Evolutionary conservation across 1,140 invertebrate genomes (phyloP).

Genomic region (Trichogramma pretiosum): DNA sequence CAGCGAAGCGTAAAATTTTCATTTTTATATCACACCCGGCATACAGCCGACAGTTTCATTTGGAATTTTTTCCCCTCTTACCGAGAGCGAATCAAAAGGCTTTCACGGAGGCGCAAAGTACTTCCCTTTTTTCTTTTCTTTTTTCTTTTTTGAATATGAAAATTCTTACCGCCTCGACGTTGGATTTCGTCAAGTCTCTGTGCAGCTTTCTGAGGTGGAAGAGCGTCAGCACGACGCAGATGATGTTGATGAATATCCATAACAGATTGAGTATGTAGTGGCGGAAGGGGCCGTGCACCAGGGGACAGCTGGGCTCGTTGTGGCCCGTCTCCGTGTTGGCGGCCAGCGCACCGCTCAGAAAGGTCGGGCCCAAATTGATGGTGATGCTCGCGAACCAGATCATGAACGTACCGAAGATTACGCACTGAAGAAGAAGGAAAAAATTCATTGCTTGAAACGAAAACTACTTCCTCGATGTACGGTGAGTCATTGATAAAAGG

Average conservation of each 20-base stretch:
- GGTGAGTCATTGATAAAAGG: too few relatives aligned
- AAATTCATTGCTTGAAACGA: too few relatives aligned
- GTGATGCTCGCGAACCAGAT: slow-evolving; percentile 87
- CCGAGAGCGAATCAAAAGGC: too few relatives aligned
- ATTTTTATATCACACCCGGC: too few relatives aligned
- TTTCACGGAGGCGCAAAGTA: too few relatives aligned
- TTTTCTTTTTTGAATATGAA: too few relatives aligned
- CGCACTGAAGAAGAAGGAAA: slow-evolving; percentile 57
- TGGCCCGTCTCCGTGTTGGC: slow-evolving; percentile 71
- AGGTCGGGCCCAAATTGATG: slow-evolving; percentile 84
- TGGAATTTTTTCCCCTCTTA: too few relatives aligned
- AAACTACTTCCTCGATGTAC: too few relatives aligned
- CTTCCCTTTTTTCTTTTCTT: too few relatives aligned
- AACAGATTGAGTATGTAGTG: slow-evolving; percentile 84
- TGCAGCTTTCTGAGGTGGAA: slow-evolving; percentile 79
- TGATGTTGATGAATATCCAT: slow-evolving; percentile 81
- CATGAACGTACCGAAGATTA: slow-evolving; percentile 85
- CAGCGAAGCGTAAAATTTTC: too few relatives aligned
- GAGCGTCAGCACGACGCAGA: slow-evolving; percentile 76
- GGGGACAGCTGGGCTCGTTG: slow-evolving; percentile 69
- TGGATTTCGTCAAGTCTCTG: slow-evolving; percentile 70
- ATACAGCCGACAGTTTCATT: too few relatives aligned
- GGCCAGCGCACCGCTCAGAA: slow-evolving; percentile 74
- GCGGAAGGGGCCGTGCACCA: slow-evolving; percentile 69
- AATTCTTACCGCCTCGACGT: slow-evolving; percentile 52